Base-by-base conservation (phyloP, 2,888 invertebrate species). In the Hydropsyche betteni region DNA sequence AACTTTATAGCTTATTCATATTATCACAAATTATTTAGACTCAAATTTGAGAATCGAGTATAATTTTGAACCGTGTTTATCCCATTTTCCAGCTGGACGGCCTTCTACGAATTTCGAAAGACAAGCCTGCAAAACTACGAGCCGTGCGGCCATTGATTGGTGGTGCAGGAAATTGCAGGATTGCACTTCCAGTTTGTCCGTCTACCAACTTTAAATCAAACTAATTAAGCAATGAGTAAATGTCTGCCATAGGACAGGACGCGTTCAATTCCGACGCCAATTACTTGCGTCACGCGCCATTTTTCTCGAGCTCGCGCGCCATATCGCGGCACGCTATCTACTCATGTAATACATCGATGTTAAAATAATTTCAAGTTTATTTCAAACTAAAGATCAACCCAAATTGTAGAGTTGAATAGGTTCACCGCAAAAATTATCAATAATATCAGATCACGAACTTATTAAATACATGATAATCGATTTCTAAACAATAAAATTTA, bases 211-310 rank as follows among this genome's bases (percentile, higher is more conserved):
- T 72, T 78, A 79, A 74, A 79, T 79, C 79, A 79, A 75, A 75
- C 76, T 79, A 77, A 79, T 79, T 79, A 79, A 77, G 70, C 77
- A 79, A 79, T 77, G 79, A 77, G 79, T 79, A 79, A 79, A 79
- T 64, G 79, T 79, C 64, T 68, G 71, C 50, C 61, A 55, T 16
- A 53, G 68, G 10, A 8, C 68, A 51, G 44, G 68, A 68, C 69
- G 68, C 50, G 74, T 73, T 69, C 74, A 55, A 50, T 51, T 74
- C 75, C 71, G 69, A 70, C n/a, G 16, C 53, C 74, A 75, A 75
- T 76, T 75, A 75, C 72, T 75, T 58, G 71, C 76, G 69, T 38
- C 52, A 34, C 52, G 70, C 58, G 44, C 44, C 44, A 44, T 44
- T 44, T 44, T 44, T 44, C 44, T 44, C 3, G 10, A 44, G 44